Conservation (phyloP, 1,140 invertebrate genomes). For the Geopemphigus sp. region DNA sequence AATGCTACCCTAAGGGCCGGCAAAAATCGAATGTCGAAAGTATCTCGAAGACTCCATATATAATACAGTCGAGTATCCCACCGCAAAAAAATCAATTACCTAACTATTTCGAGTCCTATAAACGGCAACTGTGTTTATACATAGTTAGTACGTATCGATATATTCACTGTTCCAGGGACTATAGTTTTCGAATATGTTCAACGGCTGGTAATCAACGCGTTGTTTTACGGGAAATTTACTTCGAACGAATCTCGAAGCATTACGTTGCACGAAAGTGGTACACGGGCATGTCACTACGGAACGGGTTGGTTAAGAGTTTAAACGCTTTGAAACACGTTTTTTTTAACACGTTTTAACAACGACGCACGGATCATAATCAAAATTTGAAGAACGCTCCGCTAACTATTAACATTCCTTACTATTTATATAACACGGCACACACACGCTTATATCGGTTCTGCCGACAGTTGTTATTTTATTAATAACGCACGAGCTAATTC, state of each 20-base stretch:
- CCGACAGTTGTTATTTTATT: neutral
- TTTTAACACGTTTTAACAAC: neutral
- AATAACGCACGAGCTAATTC: neutral
- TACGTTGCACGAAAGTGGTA: neutral
- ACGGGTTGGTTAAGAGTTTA: slow-evolving; percentile 38
- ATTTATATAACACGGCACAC: neutral
- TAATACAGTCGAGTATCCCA: no score
- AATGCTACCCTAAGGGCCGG: no score
- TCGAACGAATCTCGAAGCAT: slow-evolving; percentile 32
- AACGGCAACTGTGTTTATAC: no score
- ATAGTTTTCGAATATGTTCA: slow-evolving; percentile 25
- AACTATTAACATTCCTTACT: neutral
- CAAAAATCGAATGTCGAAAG: no score
- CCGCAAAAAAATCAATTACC: no score
- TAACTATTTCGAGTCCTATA: no score
- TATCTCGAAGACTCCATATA: no score
- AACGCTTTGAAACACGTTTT: slow-evolving; percentile 25
- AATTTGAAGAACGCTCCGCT: neutral
- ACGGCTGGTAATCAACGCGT: slow-evolving; percentile 15
- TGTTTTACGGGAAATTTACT: slow-evolving; percentile 43
- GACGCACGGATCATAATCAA: neutral
- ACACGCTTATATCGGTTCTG: neutral
- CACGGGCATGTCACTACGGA: slow-evolving; percentile 21
- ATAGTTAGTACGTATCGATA: neutral
- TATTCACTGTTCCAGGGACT: slow-evolving; percentile 23